Evolutionary conservation across 2,113 vertebrate species (phyloP), one percentile per base, ranked within the genome.

Genomic region (Anhinga anhinga): DNA sequence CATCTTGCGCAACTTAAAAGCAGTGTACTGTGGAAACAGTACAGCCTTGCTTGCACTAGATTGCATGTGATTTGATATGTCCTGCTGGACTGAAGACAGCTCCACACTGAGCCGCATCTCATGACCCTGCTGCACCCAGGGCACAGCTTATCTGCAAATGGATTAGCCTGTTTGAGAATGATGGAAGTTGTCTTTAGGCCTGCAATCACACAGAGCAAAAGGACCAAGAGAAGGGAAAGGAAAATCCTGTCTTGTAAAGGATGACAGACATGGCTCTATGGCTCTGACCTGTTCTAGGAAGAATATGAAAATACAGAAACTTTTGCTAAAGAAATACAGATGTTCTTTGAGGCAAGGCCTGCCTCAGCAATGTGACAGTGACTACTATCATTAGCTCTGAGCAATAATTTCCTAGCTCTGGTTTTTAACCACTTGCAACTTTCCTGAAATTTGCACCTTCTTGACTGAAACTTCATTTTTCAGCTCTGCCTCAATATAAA

Each of bases 41-140:
- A 32, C 1, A 47, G 9, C 32, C 26, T 71, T 82, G 55, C 59
- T 84, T 7, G 1, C 17, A 5, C 7, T 86, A 58, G 18, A 11
- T 27, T 90, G 13, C 27, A 3, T 9, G 34, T 16, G 29, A 32
- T 56, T 69, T 66, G 29, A 2, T 61, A 5, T 18, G 32, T 76
- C 59, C 5, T 80, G 25, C 47, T 78, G 83, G 25, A 32, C 22
- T 66, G 47, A 70, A 53, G 83, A 16, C 26, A 53, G 26, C 55
- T 74, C 9, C 44, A n/a, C 45, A 32, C 3, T 7, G 13, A n/a
- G 9, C 6, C 15, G 4, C 23, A 19, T 69, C 4, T 0, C 8
- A 3, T 5, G 40, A 63, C 23, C 49, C 27, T 9, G 42, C 17
- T 56, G 27, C 11, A 45, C 13, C 14, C 40, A 42, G 52, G 25